Evolutionary conservation across 2,888 invertebrate genomes (phyloP), one percentile per base, ranked within the genome.

Genomic region (Serripes groenlandicus): DNA sequence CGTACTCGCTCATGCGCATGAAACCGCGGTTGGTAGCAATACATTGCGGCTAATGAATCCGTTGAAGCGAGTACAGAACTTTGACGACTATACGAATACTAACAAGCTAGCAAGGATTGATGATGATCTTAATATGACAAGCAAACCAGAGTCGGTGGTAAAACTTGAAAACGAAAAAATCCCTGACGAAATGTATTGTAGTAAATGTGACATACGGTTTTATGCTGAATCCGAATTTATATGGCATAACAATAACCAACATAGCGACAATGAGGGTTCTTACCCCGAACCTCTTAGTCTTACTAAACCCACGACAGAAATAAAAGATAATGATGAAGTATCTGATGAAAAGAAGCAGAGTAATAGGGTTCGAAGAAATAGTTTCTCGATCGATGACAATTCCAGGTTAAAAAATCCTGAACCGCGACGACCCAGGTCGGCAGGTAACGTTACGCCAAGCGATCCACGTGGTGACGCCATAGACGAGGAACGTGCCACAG

Each of bases 1-100:
- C 88, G 92, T 92, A 88, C 75, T 90, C 7, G 91, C 92, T 79
- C 93, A 93, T 82, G 89, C 91, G 88, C 86, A 86, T 7, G 66
- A 66, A 42, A 23, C 21, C 42, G 23, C 42, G 28, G 2, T 18
- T 21, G 34, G 21, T 34, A 28, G 58, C 15, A 34, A 42, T 18
- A 35, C n/a, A n/a, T 11, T 66, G 3, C n/a, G 35, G 15, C 18
- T 28, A 11, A 37, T 66, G 28, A 66, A 66, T 23, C 35, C 23
- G 3, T 42, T 66, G 28, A 66, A 66, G 34, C 5, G 66, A 42
- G n/a, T 42, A n/a, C 66, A 66, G 28, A 37, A 23, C 5, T 66
- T 66, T 35, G 66, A 66, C 3, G 28, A 42, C n/a, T 42, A 26
- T 42, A 21, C 26, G 28, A 49, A 66, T 7, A 28, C 26, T 4